These are phyloP conservation scores for Smutsia temminckii DNA, from an alignment of 2,797 vertebrate species.

Conservation along the genomic window DNA sequence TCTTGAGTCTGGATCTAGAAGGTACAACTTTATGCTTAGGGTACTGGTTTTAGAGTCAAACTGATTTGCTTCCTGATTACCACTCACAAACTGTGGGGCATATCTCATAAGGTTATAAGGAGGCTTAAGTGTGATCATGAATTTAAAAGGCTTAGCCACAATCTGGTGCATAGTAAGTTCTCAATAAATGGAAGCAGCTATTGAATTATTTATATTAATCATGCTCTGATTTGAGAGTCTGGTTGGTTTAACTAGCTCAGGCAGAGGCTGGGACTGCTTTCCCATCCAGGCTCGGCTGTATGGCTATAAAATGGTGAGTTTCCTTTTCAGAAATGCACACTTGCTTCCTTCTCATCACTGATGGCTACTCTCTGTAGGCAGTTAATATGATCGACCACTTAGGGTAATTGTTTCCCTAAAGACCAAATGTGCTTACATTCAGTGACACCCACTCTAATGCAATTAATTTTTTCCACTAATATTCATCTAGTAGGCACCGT, in stretches of 20 bases:
- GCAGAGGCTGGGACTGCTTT: neutral
- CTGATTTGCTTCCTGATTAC: neutral
- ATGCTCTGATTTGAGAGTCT: conserved; percentile 31
- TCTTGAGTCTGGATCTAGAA: neutral
- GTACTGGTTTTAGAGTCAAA: conserved; percentile 15
- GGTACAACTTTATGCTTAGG: neutral
- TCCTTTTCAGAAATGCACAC: neutral
- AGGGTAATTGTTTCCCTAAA: conserved; percentile 48
- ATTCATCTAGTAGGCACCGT: conserved; percentile 10
- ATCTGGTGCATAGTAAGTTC: neutral
- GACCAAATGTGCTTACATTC: conserved; percentile 21
- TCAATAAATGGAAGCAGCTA: neutral
- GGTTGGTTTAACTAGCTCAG: neutral
- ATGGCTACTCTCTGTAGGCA: neutral
- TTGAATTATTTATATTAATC: conserved; percentile 36
- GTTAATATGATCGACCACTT: conserved; percentile 42
- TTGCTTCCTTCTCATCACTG: neutral
- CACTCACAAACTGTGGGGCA: neutral
- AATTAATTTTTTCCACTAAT: conserved; percentile 64
- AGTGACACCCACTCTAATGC: conserved; percentile 9
- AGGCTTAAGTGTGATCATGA: neutral
- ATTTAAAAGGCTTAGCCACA: neutral
- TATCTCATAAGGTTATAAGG: neutral
- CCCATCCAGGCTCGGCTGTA: neutral
- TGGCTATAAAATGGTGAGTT: neutral